These are phyloP conservation scores for Achlya flavicornis DNA, from an alignment of 2,888 invertebrate genomes.

Conservation along the genomic window DNA sequence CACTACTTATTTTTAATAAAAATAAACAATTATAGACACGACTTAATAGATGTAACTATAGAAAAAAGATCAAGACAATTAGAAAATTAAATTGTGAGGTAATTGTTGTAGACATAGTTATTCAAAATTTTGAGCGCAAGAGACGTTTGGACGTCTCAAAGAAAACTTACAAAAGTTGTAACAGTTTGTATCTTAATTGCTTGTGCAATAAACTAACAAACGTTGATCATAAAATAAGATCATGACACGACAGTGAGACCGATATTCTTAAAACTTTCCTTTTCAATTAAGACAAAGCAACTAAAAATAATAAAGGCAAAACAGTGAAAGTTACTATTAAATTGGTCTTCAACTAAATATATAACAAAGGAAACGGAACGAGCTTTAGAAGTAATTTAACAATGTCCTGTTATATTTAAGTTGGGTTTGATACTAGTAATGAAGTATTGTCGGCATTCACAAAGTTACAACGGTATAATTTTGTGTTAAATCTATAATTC, in stretches of 20 bases:
- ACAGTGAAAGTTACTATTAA: constrained; percentile 6
- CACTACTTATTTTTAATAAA: no score
- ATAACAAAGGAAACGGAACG: background rate
- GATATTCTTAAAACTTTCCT: background rate
- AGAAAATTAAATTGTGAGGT: background rate
- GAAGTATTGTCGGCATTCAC: background rate
- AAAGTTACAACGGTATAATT: background rate
- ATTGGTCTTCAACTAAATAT: background rate
- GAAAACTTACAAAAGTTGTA: no score
- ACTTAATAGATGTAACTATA: no score
- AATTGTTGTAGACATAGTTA: background rate
- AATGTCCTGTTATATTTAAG: constrained; percentile 4
- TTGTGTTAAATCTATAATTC: background rate
- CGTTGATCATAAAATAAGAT: background rate
- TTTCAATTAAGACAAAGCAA: background rate
- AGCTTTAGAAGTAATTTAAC: background rate
- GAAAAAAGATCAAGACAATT: background rate
- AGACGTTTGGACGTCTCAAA: no score
- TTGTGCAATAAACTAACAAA: background rate
- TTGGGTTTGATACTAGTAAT: background rate
- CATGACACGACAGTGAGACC: background rate
- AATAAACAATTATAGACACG: no score
- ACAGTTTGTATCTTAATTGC: background rate
- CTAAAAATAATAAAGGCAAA: background rate
- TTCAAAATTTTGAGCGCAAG: no score